Percentiles rank a stretch among this genome's conserved stretches.
These are phyloP conservation scores for Hippocampus barbouri DNA, from an alignment of 2,113 vertebrate genomes.

Conservation along the genomic window DNA sequence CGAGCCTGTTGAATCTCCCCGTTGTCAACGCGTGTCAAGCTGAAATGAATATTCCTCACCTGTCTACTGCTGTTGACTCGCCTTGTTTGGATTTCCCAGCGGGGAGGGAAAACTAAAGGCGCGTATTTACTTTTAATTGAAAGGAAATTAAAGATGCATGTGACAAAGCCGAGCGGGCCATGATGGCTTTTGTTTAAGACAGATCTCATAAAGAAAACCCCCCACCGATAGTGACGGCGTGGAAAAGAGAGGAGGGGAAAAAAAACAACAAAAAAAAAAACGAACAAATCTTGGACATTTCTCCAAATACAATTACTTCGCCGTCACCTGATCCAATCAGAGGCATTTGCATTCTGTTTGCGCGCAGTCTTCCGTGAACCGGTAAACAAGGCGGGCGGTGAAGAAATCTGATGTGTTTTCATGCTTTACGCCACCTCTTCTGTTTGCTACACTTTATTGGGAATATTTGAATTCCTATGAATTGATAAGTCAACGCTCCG, in stretches of 20 bases:
- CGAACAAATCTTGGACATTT: slow-evolving; percentile 78
- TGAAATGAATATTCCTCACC: slow-evolving; percentile 75
- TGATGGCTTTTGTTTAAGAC: slow-evolving; percentile 82
- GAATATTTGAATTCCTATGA: slow-evolving; percentile 77
- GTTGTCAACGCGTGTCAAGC: background rate
- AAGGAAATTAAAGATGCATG: slow-evolving; percentile 83
- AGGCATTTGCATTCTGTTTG: slow-evolving; percentile 83
- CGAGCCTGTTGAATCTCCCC: background rate
- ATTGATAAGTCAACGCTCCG: slow-evolving; percentile 63
- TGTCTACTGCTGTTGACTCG: slow-evolving; percentile 78
- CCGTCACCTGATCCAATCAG: slow-evolving; percentile 84
- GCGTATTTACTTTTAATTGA: slow-evolving; percentile 84
- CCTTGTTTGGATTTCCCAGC: slow-evolving; percentile 80
- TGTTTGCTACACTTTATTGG: slow-evolving; percentile 77
- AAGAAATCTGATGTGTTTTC: slow-evolving; percentile 82
- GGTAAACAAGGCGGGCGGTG: slow-evolving; percentile 77
- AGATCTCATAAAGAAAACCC: slow-evolving; percentile 79
- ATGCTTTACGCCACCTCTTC: slow-evolving; percentile 72
- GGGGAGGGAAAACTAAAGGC: slow-evolving; percentile 72
- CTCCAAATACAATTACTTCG: slow-evolving; percentile 82
- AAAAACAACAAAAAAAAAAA: background rate
- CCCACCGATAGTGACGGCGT: slow-evolving; percentile 74
- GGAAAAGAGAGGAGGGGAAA: background rate
- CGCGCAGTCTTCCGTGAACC: slow-evolving; percentile 79
- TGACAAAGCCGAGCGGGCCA: slow-evolving; percentile 68